Evolutionary conservation across 1,140 invertebrate genomes (phyloP).

Genomic region (Lasioglossum albipes): DNA sequence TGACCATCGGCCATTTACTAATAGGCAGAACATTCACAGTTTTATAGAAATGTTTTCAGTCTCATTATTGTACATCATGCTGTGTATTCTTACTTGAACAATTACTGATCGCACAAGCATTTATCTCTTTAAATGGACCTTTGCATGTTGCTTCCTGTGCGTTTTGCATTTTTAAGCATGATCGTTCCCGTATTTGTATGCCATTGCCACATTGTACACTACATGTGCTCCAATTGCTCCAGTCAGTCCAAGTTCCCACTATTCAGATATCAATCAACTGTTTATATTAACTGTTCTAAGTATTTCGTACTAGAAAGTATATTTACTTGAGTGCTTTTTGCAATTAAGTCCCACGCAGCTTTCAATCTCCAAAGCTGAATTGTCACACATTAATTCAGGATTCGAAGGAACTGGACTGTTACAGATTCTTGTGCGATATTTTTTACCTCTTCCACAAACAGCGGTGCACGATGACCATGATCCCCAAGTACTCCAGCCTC

Average conservation of each 20-base stretch:
- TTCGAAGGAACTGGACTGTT: slow-evolving; percentile 36
- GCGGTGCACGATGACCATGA: slow-evolving; percentile 34
- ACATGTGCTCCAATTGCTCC: slow-evolving; percentile 29
- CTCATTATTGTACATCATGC: not conserved
- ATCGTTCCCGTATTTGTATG: slow-evolving; percentile 19
- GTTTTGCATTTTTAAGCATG: slow-evolving; percentile 21
- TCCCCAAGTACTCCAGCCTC: slow-evolving; percentile 43
- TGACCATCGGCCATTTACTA: slow-evolving; percentile 44
- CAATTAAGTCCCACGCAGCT: slow-evolving; percentile 25
- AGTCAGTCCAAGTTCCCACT: slow-evolving; percentile 33
- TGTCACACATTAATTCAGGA: slow-evolving; percentile 22
- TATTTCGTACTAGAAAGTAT: too few relatives aligned
- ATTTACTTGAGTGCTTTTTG: slow-evolving; percentile 16
- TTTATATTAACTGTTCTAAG: not conserved
- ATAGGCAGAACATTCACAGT: not conserved
- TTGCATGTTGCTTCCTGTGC: slow-evolving; percentile 19
- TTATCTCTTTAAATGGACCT: slow-evolving; percentile 24
- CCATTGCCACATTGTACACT: slow-evolving; percentile 36
- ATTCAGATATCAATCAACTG: not conserved
- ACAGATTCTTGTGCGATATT: slow-evolving; percentile 39
- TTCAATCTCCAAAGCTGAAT: slow-evolving; percentile 20
- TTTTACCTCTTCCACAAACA: slow-evolving; percentile 32
- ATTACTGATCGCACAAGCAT: slow-evolving; percentile 26
- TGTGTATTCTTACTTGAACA: slow-evolving; percentile 28
- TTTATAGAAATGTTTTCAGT: not conserved